Evolutionary conservation across 2,888 invertebrate genomes (phyloP).

Genomic region (Marronus borbonicus): DNA sequence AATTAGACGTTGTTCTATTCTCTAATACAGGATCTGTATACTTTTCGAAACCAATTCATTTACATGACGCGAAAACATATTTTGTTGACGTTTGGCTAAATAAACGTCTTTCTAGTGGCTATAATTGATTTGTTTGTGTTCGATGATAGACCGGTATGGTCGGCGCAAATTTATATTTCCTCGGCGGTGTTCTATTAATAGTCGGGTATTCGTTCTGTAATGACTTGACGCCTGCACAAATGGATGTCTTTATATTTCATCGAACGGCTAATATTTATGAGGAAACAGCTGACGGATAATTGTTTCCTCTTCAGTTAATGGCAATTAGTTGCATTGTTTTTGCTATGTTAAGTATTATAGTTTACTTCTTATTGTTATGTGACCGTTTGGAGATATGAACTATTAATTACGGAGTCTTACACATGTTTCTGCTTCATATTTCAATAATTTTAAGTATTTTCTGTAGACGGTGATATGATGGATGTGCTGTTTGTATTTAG

Average conservation of each 20-base stretch:
- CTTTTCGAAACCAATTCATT: too few relatives aligned
- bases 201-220: neutral
- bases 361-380: too few relatives aligned
- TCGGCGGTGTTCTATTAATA: neutral
- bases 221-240: neutral
- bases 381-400: too few relatives aligned
- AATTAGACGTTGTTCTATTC: too few relatives aligned
- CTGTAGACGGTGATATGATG: too few relatives aligned
- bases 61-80: neutral
- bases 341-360: too few relatives aligned
- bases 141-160: constrained; percentile 3
- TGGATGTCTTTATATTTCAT: neutral
- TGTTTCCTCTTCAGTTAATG: neutral
- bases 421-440: too few relatives aligned
- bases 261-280: neutral
- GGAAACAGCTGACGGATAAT: neutral
- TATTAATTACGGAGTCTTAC: too few relatives aligned
- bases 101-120: neutral
- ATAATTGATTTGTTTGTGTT: constrained; percentile 14
- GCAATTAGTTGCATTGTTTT: too few relatives aligned
- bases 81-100: constrained; percentile 3
- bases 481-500: too few relatives aligned
- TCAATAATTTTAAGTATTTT: too few relatives aligned
- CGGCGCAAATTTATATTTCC: constrained; percentile 4
- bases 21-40: too few relatives aligned